phyloP scores from a whole-genome alignment of 2,888 invertebrate species.

The Scotopteryx bipunctaria region DNA sequence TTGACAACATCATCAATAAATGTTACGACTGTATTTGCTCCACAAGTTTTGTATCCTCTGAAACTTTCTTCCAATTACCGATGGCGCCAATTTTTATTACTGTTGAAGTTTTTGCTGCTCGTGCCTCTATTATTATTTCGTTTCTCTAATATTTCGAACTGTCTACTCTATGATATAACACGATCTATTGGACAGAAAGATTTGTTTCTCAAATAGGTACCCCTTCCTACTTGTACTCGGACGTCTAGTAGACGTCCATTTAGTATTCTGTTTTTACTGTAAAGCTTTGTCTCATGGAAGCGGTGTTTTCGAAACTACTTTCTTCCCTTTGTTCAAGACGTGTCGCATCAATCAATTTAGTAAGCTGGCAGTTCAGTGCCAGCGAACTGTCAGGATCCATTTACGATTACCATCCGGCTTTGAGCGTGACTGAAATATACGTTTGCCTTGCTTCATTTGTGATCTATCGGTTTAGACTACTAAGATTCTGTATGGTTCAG shows the following conservation, averaged over 20 bases:
- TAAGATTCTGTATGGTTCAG: conserved; percentile 20
- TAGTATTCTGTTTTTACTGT: background rate
- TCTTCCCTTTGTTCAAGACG: conserved; percentile 45
- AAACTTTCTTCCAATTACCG: conserved; percentile 22
- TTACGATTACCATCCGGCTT: conserved; percentile 41
- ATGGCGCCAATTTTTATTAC: conserved; percentile 13
- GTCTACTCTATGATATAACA: background rate
- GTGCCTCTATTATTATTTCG: background rate
- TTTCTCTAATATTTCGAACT: background rate
- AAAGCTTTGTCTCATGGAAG: conserved; percentile 1
- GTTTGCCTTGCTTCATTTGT: conserved; percentile 33
- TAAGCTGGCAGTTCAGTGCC: conserved; percentile 52
- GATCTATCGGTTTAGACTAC: conserved; percentile 29
- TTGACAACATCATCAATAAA: conserved; percentile 14
- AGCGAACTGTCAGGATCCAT: conserved; percentile 40
- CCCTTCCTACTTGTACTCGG: too few relatives aligned
- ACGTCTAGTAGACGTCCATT: background rate
- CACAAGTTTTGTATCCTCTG: background rate
- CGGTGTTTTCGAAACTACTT: conserved; percentile 31
- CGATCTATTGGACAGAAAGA: too few relatives aligned
- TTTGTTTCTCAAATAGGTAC: too few relatives aligned
- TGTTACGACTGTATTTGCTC: conserved; percentile 1
- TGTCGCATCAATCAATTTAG: conserved; percentile 53
- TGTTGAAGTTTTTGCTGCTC: background rate
- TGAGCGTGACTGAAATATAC: conserved; percentile 46